These are phyloP conservation scores for Protonemura montana DNA, from an alignment of 2,888 invertebrate species.

Conservation along the genomic window DNA sequence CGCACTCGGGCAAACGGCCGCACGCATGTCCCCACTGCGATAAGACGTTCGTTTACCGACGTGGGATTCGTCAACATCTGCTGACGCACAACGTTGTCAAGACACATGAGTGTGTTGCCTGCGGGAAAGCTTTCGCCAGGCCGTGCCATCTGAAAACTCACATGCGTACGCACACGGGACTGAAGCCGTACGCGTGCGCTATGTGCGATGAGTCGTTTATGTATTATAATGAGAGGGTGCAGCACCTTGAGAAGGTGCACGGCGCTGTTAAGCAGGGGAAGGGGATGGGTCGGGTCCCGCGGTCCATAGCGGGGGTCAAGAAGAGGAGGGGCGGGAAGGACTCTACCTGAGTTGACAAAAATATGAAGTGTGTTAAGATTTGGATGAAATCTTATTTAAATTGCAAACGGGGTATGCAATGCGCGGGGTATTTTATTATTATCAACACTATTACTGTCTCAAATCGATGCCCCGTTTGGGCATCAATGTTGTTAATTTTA, in stretches of 20 bases:
- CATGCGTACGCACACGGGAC: conserved; percentile 43
- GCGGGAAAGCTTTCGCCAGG: conserved; percentile 59
- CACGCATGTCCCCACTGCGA: conserved; percentile 63
- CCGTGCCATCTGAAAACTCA: conserved; percentile 65
- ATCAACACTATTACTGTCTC: too few species aligned
- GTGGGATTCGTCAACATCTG: conserved; percentile 57
- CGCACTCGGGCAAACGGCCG: conserved; percentile 64
- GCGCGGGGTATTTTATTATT: too few species aligned
- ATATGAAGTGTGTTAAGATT: too few species aligned
- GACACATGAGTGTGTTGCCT: conserved; percentile 52
- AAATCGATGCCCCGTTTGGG: too few species aligned
- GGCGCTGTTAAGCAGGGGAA: background rate
- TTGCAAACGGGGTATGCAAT: too few species aligned
- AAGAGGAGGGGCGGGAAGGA: too few species aligned
- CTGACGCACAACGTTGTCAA: conserved; percentile 61
- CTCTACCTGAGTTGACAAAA: too few species aligned
- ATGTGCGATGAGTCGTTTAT: background rate
- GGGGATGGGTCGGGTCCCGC: too few species aligned
- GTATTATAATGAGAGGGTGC: background rate
- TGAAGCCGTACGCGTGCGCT: conserved; percentile 19
- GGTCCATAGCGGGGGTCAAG: too few species aligned
- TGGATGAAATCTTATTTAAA: too few species aligned
- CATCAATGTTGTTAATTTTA: too few species aligned
- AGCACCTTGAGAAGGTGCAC: background rate
- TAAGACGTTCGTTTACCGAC: conserved; percentile 50